phyloP scores from a whole-genome alignment of 2,797 vertebrate genomes.

The Dipus sagitta region DNA sequence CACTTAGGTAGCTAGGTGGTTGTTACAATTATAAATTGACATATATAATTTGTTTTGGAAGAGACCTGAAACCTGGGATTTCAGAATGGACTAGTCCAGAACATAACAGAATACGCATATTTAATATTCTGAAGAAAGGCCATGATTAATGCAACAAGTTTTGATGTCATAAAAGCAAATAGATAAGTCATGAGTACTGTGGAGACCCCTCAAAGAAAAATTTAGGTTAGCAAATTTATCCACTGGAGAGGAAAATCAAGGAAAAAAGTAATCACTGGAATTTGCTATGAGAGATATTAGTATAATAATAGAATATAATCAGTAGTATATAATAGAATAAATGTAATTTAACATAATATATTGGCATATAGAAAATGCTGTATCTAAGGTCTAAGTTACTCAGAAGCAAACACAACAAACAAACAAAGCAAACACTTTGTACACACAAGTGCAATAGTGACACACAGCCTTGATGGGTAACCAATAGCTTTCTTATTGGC shows the following conservation, averaged over 20 bases:
- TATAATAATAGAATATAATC: background rate
- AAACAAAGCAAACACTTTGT: too few species aligned
- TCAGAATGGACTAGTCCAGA: background rate
- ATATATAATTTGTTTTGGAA: constrained; percentile 5
- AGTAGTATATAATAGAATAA: too few species aligned
- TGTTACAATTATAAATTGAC: background rate
- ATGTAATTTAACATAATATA: too few species aligned
- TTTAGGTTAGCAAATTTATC: background rate
- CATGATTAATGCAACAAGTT: background rate
- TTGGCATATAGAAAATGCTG: too few species aligned
- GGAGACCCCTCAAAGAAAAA: background rate
- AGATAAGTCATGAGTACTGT: background rate
- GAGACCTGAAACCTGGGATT: background rate
- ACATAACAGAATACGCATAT: background rate
- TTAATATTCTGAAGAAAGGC: constrained; percentile 4
- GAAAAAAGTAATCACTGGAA: background rate
- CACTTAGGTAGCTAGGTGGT: background rate
- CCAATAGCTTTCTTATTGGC: too few species aligned
- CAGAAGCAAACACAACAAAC: too few species aligned
- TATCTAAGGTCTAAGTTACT: too few species aligned
- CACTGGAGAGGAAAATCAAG: background rate
- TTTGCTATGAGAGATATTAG: background rate
- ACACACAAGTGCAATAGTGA: too few species aligned
- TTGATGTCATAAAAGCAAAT: background rate
- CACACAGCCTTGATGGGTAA: too few species aligned